Evolutionary conservation across 2,113 vertebrate genomes (phyloP).

Genomic region (Silurus asotus): DNA sequence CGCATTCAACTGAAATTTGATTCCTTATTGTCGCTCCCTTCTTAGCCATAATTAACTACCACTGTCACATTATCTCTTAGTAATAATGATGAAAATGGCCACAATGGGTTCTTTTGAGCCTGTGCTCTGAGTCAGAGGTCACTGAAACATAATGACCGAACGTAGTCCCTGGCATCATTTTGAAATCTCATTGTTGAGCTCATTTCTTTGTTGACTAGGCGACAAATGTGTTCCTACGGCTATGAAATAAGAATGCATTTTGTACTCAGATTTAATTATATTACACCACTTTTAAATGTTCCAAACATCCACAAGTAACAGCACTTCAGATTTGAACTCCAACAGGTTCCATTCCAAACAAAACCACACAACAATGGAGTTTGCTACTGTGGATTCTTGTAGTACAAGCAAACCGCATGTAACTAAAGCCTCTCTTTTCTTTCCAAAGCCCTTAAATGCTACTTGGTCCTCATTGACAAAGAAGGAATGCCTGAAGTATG

Average conservation of each 20-base stretch:
- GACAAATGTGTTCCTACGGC: background rate
- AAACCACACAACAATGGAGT: background rate
- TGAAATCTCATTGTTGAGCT: background rate
- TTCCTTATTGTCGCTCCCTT: background rate
- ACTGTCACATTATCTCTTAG: slow-evolving; percentile 4
- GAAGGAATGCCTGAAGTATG: slow-evolving; percentile 83
- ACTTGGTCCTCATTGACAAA: slow-evolving; percentile 83
- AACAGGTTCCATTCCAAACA: background rate
- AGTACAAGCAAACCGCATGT: background rate
- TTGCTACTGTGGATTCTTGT: background rate
- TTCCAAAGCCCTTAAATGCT: slow-evolving; percentile 70
- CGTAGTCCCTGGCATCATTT: slow-evolving; percentile 20
- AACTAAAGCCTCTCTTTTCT: background rate
- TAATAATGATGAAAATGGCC: slow-evolving; percentile 21
- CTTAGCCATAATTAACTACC: background rate
- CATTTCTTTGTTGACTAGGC: slow-evolving; percentile 19
- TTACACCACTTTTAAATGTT: background rate
- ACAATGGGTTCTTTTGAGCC: slow-evolving; percentile 43
- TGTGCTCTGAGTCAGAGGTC: slow-evolving; percentile 33
- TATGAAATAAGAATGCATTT: background rate
- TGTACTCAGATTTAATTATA: background rate
- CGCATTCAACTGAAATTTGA: background rate
- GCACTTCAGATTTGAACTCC: background rate
- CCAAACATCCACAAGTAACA: background rate
- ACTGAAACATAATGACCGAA: slow-evolving; percentile 49